phyloP scores from a whole-genome alignment of 2,797 vertebrate genomes.

The Gymnothorax reevesii region DNA sequence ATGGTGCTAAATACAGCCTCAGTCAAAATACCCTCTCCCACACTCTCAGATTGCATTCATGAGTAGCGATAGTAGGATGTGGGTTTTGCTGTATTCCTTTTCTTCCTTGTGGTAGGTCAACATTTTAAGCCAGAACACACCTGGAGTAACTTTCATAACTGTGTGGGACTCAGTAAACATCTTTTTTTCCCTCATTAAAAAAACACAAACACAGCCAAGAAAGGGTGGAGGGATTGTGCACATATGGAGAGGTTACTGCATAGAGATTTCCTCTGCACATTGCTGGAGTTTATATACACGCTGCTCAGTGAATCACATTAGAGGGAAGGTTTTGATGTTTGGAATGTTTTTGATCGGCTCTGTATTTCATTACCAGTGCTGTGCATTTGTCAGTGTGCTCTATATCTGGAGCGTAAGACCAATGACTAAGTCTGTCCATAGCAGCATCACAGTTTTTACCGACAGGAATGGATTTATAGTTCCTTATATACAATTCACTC shows the following conservation, averaged over 20 bases:
- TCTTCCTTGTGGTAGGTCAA: not conserved
- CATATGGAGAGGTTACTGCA: constrained; percentile 49
- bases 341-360: constrained; percentile 56
- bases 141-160: constrained; percentile 20
- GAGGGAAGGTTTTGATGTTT: constrained; percentile 45
- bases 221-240: constrained; percentile 34
- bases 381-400: constrained; percentile 33
- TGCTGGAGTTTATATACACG: constrained; percentile 32
- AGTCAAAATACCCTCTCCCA: not conserved
- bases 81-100: not conserved
- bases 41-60: not conserved
- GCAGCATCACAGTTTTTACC: not conserved
- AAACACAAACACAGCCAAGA: constrained; percentile 35
- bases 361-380: constrained; percentile 42
- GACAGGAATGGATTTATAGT: constrained; percentile 13
- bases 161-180: constrained; percentile 4
- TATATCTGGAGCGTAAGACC: constrained; percentile 35
- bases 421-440: constrained; percentile 24
- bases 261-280: constrained; percentile 17
- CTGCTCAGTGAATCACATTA: constrained; percentile 25
- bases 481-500: not conserved
- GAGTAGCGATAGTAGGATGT: not conserved
- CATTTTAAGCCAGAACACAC: not conserved
- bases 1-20: not conserved
- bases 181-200: constrained; percentile 1